Evolutionary conservation across 1,140 invertebrate genomes (phyloP), one percentile per base, ranked within the genome.

Genomic region (Macrotrachela quadricornifera): DNA sequence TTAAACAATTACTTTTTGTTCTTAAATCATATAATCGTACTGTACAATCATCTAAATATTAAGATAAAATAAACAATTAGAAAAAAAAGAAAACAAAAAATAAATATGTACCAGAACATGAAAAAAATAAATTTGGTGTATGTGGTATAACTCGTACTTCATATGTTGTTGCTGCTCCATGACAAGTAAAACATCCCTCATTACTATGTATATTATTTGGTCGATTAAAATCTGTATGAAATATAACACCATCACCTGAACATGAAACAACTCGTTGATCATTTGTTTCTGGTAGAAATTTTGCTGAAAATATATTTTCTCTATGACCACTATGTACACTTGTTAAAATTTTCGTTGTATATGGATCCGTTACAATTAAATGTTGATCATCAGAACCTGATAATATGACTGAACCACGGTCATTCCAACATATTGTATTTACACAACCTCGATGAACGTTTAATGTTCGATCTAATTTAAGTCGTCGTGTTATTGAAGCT

Each of bases 261-360:
- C 82, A 86, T 10, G 82, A 85, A 21, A 88, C 73, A 50, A 72
- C 69, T 57, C 79, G 74, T 58, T 71, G 71, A 67, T 85, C 80
- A 53, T 73, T 71, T 46, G 72, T 75, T 57, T 76, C 73, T n/a
- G 83, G 82, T 60, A 88, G 69, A 71, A 85, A 87, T 62, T 83
- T 83, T 15, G 83, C 83, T 73, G 81, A 83, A 64, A 87, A 87
- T 58, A 87, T 87, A 68, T 87, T 87, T 44, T 80, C 77, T 59
- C 76, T 72, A 63, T 87, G 85, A 61, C 76, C 78, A 36, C 82
- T 51, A 84, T 42, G 12, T 15, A 42, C 16, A 37, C 37, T 49
- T 40, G 51, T 15, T 45, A 44, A 52, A 59, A 81, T 77, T 64
- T 78, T 75, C 55, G 77, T 75, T 61, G 71, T 78, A 57, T 78